Base-by-base conservation (phyloP, 2,888 invertebrate genomes). In the Lithophane socia region DNA sequence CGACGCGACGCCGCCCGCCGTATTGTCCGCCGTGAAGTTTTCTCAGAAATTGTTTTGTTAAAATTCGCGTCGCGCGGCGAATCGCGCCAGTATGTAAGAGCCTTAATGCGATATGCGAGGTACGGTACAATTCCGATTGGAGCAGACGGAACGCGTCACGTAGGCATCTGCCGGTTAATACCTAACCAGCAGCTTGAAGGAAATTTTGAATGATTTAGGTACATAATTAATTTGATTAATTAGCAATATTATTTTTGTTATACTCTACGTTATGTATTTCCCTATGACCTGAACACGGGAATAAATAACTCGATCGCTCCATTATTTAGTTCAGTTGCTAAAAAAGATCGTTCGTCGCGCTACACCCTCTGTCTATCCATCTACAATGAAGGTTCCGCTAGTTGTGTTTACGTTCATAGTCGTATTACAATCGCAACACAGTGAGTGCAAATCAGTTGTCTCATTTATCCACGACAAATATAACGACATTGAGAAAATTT, bases 321-420 rank as follows among this genome's bases (percentile, higher is more conserved):
- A 89, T 86, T 87, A 89, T 89, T 81, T 79, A 87, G 83, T 89
- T 92, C 92, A 94, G 93, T 94, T 79, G 83, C 10, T 8, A 8
- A 37, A 16, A 54, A 67, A 76, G 56, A 75, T 49, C 82, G 79
- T 81, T 70, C 85, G 84, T 73, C 84, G 87, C 84, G 77, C 80
- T 82, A 84, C 24, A 77, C 73, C 77, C 80, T 47, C 60, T 68
- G 56, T 52, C 24, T 60, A 18, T 16, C 10, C 18, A 13, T 54
- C n/a, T 67, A 88, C 86, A 72, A 95, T 96, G 96, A 95, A 93
- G 89, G 86, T 93, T 66, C 76, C 87, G 18, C 42, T 93, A 24
- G 58, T 90, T 44, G 81, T 94, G 86, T 89, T 95, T 82, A 90
- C 91, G 12, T 77, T 94, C 61, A 68, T 82, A 77, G 73, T 94